These are phyloP conservation scores for Rhagoletis pomonella DNA, from an alignment of 1,140 invertebrate species.

Conservation along the genomic window DNA sequence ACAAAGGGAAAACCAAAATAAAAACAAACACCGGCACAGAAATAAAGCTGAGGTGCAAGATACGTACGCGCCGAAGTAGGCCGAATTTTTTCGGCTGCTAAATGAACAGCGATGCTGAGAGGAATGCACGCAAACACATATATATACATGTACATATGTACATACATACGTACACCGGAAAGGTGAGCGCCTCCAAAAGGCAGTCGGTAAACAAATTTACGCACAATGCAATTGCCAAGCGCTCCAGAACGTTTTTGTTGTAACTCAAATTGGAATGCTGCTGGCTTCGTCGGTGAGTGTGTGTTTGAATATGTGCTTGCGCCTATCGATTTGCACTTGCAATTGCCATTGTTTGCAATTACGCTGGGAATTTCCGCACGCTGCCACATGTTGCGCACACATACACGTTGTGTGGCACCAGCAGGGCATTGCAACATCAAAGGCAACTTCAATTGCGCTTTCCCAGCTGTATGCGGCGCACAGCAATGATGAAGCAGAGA, in stretches of 20 bases:
- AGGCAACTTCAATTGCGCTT: conserved; percentile 50
- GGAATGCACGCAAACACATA: not conserved
- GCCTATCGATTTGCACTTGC: not conserved
- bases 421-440: conserved; percentile 45
- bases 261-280: not conserved
- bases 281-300: not conserved
- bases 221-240: not conserved
- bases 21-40: not conserved
- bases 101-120: not conserved
- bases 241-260: not conserved
- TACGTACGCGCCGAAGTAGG: not conserved
- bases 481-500: not conserved
- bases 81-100: conserved; percentile 9
- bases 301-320: not conserved
- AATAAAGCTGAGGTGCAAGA: too few species aligned
- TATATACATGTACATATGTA: not conserved
- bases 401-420: not conserved
- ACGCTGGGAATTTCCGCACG: conserved; percentile 25
- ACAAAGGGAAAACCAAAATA: not conserved
- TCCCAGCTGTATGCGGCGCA: conserved; percentile 52
- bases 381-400: conserved; percentile 47
- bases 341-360: not conserved
- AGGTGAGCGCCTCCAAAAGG: not conserved
- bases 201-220: not conserved
- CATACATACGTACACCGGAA: not conserved